Conservation (phyloP, 2,888 invertebrate genomes). For the Drosophila parthenogenetica region DNA sequence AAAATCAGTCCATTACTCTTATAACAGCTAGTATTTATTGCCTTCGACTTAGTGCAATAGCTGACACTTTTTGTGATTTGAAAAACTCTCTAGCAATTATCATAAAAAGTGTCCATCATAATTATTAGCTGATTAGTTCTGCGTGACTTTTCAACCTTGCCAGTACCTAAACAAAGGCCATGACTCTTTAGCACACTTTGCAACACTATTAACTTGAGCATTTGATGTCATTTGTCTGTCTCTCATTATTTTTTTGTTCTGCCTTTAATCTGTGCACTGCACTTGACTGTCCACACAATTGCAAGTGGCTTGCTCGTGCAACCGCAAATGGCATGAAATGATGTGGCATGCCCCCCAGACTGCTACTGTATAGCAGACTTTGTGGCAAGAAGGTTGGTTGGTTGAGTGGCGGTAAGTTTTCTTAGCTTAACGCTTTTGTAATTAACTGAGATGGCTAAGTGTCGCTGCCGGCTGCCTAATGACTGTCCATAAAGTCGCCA, state of each 20-base stretch:
- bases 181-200: conserved; percentile 22
- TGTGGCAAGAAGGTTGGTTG: background rate
- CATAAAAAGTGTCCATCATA: background rate
- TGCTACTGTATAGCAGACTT: too few species aligned
- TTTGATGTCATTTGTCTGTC: conserved; percentile 8
- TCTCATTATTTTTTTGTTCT: background rate
- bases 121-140: conserved; percentile 2
- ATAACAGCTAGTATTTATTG: too few species aligned
- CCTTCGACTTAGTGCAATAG: background rate
- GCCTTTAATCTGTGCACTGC: conserved; percentile 14
- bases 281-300: conserved; percentile 29
- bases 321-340: conserved; percentile 70
- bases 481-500: conserved; percentile 79
- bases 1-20: too few species aligned
- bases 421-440: conserved; percentile 56
- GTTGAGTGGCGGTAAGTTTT: conserved; percentile 25
- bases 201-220: conserved; percentile 9
- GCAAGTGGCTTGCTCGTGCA: conserved; percentile 43
- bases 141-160: conserved; percentile 3
- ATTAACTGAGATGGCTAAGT: conserved; percentile 74
- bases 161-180: background rate
- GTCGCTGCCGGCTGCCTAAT: conserved; percentile 77
- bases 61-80: background rate
- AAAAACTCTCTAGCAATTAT: background rate
- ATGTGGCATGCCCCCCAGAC: conserved; percentile 50